phyloP scores from a whole-genome alignment of 64 coral and sea anemone species.

The Acropora yongei region DNA sequence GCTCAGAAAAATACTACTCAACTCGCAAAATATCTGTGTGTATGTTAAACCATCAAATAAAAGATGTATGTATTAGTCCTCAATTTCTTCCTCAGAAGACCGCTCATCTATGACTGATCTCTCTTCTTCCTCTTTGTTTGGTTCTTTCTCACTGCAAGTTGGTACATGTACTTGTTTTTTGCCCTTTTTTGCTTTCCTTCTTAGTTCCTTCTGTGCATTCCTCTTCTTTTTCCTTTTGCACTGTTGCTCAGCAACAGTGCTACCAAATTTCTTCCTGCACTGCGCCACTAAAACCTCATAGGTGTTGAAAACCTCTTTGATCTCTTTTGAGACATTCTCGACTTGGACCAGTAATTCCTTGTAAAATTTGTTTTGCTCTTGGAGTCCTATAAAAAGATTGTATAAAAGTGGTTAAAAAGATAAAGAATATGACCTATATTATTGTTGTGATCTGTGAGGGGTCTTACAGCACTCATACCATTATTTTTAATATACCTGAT shows the following conservation, averaged over 20 bases:
- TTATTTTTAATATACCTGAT: background rate
- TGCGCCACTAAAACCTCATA: slow-evolving; percentile 7
- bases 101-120: slow-evolving; percentile 10
- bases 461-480: slow-evolving; percentile 14
- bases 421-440: background rate
- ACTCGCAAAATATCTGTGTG: too few relatives aligned
- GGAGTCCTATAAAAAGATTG: slow-evolving; percentile 49
- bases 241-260: background rate
- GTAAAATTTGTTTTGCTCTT: slow-evolving; percentile 61
- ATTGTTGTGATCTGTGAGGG: slow-evolving; percentile 28
- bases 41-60: too few relatives aligned
- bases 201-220: slow-evolving; percentile 7
- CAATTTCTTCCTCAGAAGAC: background rate
- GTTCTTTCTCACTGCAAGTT: too few relatives aligned
- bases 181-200: background rate
- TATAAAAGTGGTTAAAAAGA: slow-evolving; percentile 17
- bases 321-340: slow-evolving; percentile 10
- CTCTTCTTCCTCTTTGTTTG: slow-evolving; percentile 4
- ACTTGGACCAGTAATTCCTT: slow-evolving; percentile 30
- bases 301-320: slow-evolving; percentile 1
- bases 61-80: too few relatives aligned
- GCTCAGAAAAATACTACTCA: too few relatives aligned
- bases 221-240: background rate
- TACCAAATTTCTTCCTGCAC: background rate
- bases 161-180: background rate